These are phyloP conservation scores for Falco novaeseelandiae DNA, from an alignment of 2,797 vertebrate species.

Conservation along the genomic window DNA sequence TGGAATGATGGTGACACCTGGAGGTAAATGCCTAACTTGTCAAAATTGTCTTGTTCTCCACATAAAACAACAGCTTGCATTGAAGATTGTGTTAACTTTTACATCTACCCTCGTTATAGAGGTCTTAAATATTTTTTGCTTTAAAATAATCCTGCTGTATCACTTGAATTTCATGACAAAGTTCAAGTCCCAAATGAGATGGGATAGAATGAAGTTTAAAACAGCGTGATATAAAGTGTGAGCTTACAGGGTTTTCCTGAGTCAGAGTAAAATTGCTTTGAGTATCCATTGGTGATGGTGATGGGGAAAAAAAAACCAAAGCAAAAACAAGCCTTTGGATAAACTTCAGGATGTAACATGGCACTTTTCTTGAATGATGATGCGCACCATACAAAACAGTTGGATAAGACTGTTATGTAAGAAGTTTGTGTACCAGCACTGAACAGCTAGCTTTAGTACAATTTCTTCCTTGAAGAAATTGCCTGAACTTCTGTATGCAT, in stretches of 20 bases:
- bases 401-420: neutral
- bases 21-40: constrained; percentile 79
- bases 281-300: neutral
- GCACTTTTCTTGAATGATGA: neutral
- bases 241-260: neutral
- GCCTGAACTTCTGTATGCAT: neutral
- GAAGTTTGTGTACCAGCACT: neutral
- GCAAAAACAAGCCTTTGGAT: neutral
- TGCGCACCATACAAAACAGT: neutral
- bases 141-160: neutral
- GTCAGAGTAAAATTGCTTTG: neutral
- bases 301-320: fast-evolving
- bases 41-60: neutral
- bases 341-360: neutral
- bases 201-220: neutral
- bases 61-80: neutral
- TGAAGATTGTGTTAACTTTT: neutral
- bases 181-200: neutral
- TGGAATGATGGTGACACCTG: constrained; percentile 93
- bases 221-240: neutral
- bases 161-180: neutral
- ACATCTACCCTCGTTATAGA: neutral
- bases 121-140: neutral
- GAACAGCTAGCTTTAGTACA: neutral
- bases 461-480: neutral